Percentiles rank a stretch among this genome's conserved stretches.
Conservation (phyloP, 2,797 vertebrate species). For the Etheostoma nigrum region DNA sequence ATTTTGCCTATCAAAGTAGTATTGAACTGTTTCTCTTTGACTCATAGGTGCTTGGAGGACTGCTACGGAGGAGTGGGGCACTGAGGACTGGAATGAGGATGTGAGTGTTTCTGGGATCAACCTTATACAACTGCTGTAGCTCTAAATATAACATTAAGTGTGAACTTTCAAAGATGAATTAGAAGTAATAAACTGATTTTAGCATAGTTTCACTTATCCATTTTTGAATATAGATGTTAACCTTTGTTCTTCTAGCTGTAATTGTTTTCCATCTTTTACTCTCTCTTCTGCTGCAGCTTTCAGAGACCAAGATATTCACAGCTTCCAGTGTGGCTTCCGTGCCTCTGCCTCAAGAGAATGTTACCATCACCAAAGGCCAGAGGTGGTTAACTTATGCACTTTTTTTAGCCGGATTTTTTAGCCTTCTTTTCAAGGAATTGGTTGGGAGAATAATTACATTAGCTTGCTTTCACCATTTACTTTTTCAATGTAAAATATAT, state of each 20-base stretch:
- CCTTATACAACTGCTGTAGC: conserved; percentile 2
- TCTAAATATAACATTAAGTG: conserved; percentile 9
- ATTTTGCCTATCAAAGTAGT: not conserved
- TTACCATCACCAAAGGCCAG: conserved; percentile 99
- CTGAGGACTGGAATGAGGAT: conserved; percentile 99
- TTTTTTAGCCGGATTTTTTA: not conserved
- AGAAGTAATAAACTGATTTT: not conserved
- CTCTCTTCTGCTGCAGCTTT: conserved; percentile 85
- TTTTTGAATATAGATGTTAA: not conserved
- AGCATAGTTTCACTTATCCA: not conserved
- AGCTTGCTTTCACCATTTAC: not conserved
- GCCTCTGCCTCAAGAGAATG: conserved; percentile 93
- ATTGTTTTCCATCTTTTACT: not conserved
- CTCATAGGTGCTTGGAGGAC: conserved; percentile 93
- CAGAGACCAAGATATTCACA: conserved; percentile 99
- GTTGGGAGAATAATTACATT: not conserved
- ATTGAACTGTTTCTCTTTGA: conserved; percentile 49
- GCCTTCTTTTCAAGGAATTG: not conserved
- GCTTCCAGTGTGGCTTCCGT: conserved; percentile 94
- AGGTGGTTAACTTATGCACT: conserved; percentile 81
- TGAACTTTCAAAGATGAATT: conserved; percentile 7
- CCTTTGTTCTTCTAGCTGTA: conserved; percentile 2
- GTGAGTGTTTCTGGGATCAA: conserved; percentile 82
- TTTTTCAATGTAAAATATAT: not conserved
- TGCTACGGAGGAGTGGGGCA: conserved; percentile 97